Percentiles rank a stretch among this genome's conserved stretches.
These are phyloP conservation scores for Copsychus sechellarum DNA, from an alignment of 2,113 vertebrate species.

Conservation along the genomic window DNA sequence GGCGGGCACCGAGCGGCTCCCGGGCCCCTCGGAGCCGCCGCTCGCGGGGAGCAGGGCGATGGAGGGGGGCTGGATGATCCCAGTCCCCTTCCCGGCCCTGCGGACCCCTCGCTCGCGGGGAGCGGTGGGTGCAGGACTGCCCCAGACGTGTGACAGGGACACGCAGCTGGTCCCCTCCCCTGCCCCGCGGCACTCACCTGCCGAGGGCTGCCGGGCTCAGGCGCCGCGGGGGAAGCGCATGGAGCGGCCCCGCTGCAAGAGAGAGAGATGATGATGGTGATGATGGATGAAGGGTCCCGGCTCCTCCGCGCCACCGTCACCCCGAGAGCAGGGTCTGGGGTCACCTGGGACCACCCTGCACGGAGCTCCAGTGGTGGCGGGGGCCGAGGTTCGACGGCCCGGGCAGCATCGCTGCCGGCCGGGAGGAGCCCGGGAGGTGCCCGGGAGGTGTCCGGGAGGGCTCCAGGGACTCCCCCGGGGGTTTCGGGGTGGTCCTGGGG, in stretches of 20 bases:
- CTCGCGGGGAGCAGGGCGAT: neutral
- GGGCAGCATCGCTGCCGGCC: neutral
- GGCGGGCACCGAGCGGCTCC: neutral
- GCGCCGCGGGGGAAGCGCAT: neutral
- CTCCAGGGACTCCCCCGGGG: too few relatives aligned
- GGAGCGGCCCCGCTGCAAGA: neutral
- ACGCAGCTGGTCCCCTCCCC: fast-evolving
- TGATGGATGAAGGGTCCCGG: neutral
- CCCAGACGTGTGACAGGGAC: neutral
- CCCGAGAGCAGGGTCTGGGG: neutral
- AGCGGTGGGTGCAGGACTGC: neutral
- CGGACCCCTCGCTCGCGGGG: neutral
- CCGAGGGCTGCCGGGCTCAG: neutral
- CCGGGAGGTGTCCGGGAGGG: neutral
- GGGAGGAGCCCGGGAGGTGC: neutral
- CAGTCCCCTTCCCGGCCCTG: neutral
- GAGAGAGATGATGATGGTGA: neutral
- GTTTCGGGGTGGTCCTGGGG: neutral
- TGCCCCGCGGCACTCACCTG: neutral
- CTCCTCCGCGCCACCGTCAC: neutral
- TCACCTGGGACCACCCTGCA: neutral
- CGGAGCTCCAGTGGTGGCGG: neutral
- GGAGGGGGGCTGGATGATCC: neutral
- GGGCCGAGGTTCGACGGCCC: too few relatives aligned
- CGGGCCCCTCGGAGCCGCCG: neutral